Base-by-base conservation (phyloP, 2,797 vertebrate genomes). In the Apodemus agrarius region DNA sequence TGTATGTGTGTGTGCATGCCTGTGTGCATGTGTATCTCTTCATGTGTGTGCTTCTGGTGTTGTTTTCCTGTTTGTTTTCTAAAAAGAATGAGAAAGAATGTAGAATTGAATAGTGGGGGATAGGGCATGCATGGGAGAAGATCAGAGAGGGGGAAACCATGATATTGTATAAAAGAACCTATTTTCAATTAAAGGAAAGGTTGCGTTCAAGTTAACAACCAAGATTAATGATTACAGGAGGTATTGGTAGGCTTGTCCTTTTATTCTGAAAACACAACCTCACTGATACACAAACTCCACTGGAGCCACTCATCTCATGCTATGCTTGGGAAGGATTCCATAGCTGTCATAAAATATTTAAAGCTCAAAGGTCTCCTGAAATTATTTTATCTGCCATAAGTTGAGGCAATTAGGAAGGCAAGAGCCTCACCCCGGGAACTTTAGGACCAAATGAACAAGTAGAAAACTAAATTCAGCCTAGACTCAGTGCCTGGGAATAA, bases 191-290 rank as follows among this genome's bases (percentile, higher is more conserved):
- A 22, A 34, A n/a, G 52, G 29, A 29, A 61, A 63, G 2, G 40
- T 49, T 85, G 19, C 13, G 12, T 65, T 52, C 21, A 19, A 49
- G 43, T 85, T 67, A 34, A n/a, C 31, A 85, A 49, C 6, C 63
- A 69, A n/a, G 43, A n/a, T 67, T n/a, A 24, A 31, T 11, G n/a
- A 24, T 67, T 52, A 46, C 29, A 24, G 0, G 46, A 34, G 29
- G 8, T 65, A 12, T 34, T 76, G 37, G 82, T 75, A 89, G 89
- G 67, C 52, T 79, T 93, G 37, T 74, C 46, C 0, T 67, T 87
- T 76, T 72, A 91, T 86, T 80, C 69, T 46, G 34, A 91, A 96
- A 93, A 95, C 69, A 22, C 26, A n/a, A 0, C n/a, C 6, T 81
- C 34, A 43, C 29, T 87, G 80, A 87, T 80, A 86, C 43, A 57